Evolutionary conservation across 2,113 vertebrate genomes (phyloP), one percentile per base, ranked within the genome.

Genomic region (Tragelaphus imberbis): DNA sequence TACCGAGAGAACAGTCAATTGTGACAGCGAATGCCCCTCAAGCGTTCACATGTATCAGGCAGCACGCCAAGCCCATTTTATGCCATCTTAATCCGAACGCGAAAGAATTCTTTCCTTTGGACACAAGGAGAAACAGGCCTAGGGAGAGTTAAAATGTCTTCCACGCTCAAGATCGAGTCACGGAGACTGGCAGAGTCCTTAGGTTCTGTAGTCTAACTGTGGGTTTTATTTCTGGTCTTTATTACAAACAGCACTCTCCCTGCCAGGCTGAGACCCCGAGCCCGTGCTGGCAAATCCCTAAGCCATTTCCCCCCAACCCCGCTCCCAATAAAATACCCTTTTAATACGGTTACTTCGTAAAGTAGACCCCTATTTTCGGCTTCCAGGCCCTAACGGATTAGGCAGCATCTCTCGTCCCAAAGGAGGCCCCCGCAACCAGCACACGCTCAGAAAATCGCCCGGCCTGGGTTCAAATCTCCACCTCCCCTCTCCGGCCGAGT

Each of bases 241-340:
- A 3, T 0, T 1, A 17, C 14, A 15, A 33, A 25, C 2, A 10
- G 3, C 30, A 11, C 21, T 28, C 4, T 7, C 15, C 68, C 28
- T 30, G 0, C 91, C 47, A 7, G 0, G 3, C 12, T 1, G 1
- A 33, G 13, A 3, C 28, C 33, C 56, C 25, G 1, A 68, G 33
- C 17, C 65, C 4, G 8, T 71, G n/a, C n/a, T 36, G n/a, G 9
- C 68, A 71, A 71, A 71, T 71, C n/a, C n/a, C n/a, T 40, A 71
- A 16, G 3, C 13, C 7, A 49, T 80, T 28, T 15, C 47, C 8
- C 44, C 7, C 12, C 68, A 71, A 71, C 2, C 6, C 2, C 3
- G 3, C 44, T 30, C 2, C 1, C 15, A 33, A 3, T 49, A 49
- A 49, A 49, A 49, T 5, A 7, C 3, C 63, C 3, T 28, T 30